Evolutionary conservation across 2,113 vertebrate genomes (phyloP).

Genomic region (Sinosuthora webbiana): DNA sequence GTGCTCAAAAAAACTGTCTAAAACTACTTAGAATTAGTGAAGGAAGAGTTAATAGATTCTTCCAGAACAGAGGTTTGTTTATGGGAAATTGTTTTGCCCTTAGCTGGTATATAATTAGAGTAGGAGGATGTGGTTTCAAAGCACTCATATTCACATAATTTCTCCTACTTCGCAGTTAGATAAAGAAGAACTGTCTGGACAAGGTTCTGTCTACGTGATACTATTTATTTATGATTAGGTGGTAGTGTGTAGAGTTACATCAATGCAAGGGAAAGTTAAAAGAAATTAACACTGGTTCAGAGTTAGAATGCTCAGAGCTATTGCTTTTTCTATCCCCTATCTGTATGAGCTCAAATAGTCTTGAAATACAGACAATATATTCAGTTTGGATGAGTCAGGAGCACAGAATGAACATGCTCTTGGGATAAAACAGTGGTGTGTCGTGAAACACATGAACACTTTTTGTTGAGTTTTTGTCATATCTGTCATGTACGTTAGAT

Average conservation of each 20-base stretch:
- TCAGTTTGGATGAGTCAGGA: background rate
- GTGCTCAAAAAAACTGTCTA: background rate
- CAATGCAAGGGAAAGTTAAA: background rate
- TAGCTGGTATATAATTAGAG: constrained; percentile 1
- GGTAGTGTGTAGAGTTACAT: background rate
- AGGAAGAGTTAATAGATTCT: background rate
- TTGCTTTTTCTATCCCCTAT: background rate
- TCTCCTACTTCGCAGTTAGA: background rate
- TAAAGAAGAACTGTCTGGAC: background rate
- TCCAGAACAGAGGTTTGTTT: background rate
- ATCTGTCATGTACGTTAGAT: background rate
- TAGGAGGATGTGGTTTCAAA: background rate
- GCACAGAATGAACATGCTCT: background rate
- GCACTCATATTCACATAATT: background rate
- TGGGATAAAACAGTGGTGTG: background rate
- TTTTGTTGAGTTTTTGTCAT: background rate
- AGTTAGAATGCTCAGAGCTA: background rate
- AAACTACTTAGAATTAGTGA: background rate
- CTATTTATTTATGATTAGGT: background rate
- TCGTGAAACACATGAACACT: background rate
- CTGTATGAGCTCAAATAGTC: background rate
- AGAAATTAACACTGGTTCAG: background rate
- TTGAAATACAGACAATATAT: background rate
- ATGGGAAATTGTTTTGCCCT: background rate
- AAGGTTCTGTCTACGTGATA: background rate